Base-by-base conservation (phyloP, 2,888 invertebrate species). In the Gryllus longicercus region DNA sequence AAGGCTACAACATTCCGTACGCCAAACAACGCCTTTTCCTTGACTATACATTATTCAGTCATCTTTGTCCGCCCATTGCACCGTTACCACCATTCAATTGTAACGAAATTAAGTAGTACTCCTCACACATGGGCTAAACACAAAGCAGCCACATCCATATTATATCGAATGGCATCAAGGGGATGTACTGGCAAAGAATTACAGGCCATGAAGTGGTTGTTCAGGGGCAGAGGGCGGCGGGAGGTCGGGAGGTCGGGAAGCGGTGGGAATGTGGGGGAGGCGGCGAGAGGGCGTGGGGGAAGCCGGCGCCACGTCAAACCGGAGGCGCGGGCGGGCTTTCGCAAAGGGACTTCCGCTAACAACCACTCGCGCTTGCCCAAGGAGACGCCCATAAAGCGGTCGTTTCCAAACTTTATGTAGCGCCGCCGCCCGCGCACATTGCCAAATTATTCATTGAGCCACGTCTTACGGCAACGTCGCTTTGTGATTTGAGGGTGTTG, bases 401-500 rank as follows among this genome's bases (percentile, higher is more conserved):
- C 63, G n/a, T 63, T 63, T 63, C 63, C 63, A 63, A 63, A 63
- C 63, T 63, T 63, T 38, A 14, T 63, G 63, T 63, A 63, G 63
- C 14, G 16, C 3, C n/a, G 63, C 63, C 63, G n/a, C n/a, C n/a
- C n/a, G 63, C 63, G 16, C 14, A 63, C 1, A 63, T 63, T 63
- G 63, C 63, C 63, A 63, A 63, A 63, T 63, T 16, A 63, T 63
- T 63, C 63, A 38, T 38, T 63, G 63, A 14, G 63, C n/a, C 63
- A 63, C 63, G 38, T 38, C 16, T 18, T 18, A 63, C 63, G 63
- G 16, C 63, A n/a, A 63, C n/a, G 63, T 63, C 16, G 14, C n/a
- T 63, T 63, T 63, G 63, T 18, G 63, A 63, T 14, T 63, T 63
- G 12, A 63, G 12, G 63, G 63, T 63, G 63, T 63, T 63, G 63